These are phyloP conservation scores for Callospermophilus lateralis DNA, from an alignment of 2,113 vertebrate genomes.

Conservation along the genomic window DNA sequence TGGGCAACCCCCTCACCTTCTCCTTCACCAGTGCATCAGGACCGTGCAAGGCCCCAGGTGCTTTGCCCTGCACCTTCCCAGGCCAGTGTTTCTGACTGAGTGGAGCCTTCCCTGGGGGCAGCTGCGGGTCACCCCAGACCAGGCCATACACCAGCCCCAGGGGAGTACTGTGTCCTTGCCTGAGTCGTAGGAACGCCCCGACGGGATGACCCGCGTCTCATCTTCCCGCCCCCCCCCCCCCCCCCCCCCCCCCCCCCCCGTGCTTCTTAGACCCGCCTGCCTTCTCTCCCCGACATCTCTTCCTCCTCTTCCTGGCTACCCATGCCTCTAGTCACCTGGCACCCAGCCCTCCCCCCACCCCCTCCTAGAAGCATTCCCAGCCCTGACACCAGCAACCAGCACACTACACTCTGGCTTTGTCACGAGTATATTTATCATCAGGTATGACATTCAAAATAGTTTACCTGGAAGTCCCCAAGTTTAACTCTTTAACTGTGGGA, in stretches of 20 bases:
- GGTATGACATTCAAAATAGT: not conserved
- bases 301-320: not conserved
- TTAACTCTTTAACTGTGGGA: not conserved
- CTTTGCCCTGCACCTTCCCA: not conserved
- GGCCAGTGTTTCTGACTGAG: not conserved
- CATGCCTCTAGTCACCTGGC: fast-evolving
- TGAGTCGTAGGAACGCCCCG: not conserved
- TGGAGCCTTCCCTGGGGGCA: not conserved
- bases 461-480: not conserved
- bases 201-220: not conserved
- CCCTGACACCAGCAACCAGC: not conserved
- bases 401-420: not conserved
- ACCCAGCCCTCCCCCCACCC: not conserved
- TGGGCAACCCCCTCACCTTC: fast-evolving
- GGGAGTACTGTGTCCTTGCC: not conserved
- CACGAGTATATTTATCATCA: not conserved
- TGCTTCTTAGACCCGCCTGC: not conserved
- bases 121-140: not conserved
- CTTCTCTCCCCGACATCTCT: not conserved
- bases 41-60: fast-evolving
- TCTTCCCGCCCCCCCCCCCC: no score
- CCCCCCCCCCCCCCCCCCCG: no score
- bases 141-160: not conserved
- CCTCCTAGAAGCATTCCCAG: not conserved
- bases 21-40: fast-evolving